Evolutionary conservation across 2,113 vertebrate genomes (phyloP), one percentile per base, ranked within the genome.

Genomic region (Lepisosteus oculatus): DNA sequence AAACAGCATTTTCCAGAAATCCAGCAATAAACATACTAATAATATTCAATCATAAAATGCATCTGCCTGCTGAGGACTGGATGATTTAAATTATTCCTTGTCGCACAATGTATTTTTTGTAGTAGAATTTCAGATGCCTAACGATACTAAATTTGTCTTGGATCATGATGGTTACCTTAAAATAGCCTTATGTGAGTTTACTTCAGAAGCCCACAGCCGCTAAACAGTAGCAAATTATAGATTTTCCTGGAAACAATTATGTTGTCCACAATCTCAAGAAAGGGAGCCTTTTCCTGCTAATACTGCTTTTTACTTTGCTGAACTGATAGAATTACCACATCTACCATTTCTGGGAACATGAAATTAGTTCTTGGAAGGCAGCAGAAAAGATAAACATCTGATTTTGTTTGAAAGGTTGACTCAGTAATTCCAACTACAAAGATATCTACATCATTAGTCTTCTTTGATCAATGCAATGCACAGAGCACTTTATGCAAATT

Each of bases 281-380:
- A 57, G n/a, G 64, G 42, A 29, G 55, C 57, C 77, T 55, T 76
- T 61, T 78, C 68, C 45, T 43, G 55, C 43, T 73, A 68, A 51
- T 43, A 44, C 45, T 17, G 55, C 54, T 73, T 71, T 68, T 65
- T 54, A 76, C 68, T 68, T 69, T 73, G 70, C 44, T 65, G 68
- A 63, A 75, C 55, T 69, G 82, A 85, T 81, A 1, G 76, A 76
- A 86, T 85, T 79, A 86, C 77, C 67, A 63, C 15, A 78, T 65
- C 65, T 74, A 68, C 77, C 69, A 80, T 76, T 81, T 81, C 81
- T 83, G 80, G 75, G 84, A 89, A 85, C 77, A 79, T 55, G 79
- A 77, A 82, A 78, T 84, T 67, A 74, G 45, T 88, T 89, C 80
- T 83, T 79, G 81, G 80, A 88, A 88, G 71, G 55, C 65, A 61